Evolutionary conservation across 2,797 vertebrate species (phyloP).

Genomic region (Trematomus bernacchii): DNA sequence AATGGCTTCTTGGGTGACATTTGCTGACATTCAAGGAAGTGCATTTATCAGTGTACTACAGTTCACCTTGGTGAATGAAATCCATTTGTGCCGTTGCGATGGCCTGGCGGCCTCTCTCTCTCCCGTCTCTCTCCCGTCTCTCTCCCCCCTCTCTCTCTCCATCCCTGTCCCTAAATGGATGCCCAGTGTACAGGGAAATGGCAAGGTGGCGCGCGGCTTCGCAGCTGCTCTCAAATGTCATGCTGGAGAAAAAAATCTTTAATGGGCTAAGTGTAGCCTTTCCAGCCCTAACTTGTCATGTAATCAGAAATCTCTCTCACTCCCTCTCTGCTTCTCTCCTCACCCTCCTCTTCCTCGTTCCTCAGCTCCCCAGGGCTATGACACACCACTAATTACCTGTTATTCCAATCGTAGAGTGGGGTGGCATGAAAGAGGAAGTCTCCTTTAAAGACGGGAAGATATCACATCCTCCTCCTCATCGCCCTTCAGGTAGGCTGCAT

Average conservation of each 20-base stretch:
- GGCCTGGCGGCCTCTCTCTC: constrained; percentile 85
- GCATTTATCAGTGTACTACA: constrained; percentile 98
- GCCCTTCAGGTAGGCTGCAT: constrained; percentile 49
- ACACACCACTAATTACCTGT: constrained; percentile 95
- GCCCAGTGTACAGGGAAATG: constrained; percentile 95
- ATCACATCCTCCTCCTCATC: constrained; percentile 68
- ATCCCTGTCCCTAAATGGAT: constrained; percentile 87
- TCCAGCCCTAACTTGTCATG: constrained; percentile 98
- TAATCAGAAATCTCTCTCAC: constrained; percentile 92
- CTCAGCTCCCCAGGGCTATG: constrained; percentile 86
- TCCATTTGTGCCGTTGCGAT: constrained; percentile 96
- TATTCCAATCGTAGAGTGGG: constrained; percentile 90
- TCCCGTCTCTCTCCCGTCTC: constrained; percentile 34
- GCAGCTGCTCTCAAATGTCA: constrained; percentile 98
- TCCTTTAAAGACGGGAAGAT: constrained; percentile 86
- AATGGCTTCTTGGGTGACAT: constrained; percentile 99
- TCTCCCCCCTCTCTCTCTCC: constrained; percentile 23
- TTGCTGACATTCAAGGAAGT: constrained; percentile 99
- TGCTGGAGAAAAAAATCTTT: constrained; percentile 93
- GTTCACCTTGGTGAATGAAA: constrained; percentile 94
- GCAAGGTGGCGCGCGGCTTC: constrained; percentile 90
- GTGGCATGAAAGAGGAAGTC: constrained; percentile 88
- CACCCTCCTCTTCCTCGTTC: constrained; percentile 68
- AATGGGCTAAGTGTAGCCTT: constrained; percentile 99
- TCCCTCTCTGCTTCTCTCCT: constrained; percentile 60